Conservation (phyloP, 2,113 vertebrate species). For the Pseudolaguvia tuberculata region DNA sequence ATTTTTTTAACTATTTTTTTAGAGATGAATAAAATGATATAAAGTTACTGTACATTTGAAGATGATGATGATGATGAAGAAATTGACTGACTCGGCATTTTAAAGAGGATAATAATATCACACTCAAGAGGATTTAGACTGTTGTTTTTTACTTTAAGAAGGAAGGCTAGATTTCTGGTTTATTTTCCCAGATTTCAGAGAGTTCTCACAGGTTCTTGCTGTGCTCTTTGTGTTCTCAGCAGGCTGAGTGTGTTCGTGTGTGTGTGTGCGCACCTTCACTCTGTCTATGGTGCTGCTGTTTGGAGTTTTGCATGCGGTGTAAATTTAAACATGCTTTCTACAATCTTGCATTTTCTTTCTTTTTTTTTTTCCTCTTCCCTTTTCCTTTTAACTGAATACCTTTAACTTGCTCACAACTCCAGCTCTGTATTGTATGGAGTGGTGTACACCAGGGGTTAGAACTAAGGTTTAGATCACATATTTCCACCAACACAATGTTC, state of each 20-base stretch:
- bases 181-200: constrained; percentile 31
- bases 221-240: constrained; percentile 63
- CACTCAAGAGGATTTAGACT: constrained; percentile 16
- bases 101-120: background rate
- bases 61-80: constrained; percentile 6
- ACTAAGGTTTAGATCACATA: constrained; percentile 18
- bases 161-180: constrained; percentile 31
- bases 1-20: constrained; percentile 65
- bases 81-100: background rate
- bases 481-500: constrained; percentile 29
- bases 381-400: constrained; percentile 42
- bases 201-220: constrained; percentile 38
- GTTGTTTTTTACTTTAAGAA: constrained; percentile 21
- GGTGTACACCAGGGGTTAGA: constrained; percentile 13
- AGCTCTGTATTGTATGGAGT: constrained; percentile 29
- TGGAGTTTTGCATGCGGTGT: constrained; percentile 19
- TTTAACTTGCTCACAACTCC: constrained; percentile 44
- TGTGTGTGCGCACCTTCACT: constrained; percentile 31
- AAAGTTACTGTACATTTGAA: constrained; percentile 49
- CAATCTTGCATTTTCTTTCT: constrained; percentile 20
- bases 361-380: constrained; percentile 25
- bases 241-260: constrained; percentile 58
- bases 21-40: constrained; percentile 53
- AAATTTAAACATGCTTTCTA: constrained; percentile 38
- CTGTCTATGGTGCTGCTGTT: constrained; percentile 24